Percentiles rank a stretch among this genome's conserved stretches.
Evolutionary conservation across 1,140 invertebrate genomes (phyloP).

Genomic region (Cotesia typhae): DNA sequence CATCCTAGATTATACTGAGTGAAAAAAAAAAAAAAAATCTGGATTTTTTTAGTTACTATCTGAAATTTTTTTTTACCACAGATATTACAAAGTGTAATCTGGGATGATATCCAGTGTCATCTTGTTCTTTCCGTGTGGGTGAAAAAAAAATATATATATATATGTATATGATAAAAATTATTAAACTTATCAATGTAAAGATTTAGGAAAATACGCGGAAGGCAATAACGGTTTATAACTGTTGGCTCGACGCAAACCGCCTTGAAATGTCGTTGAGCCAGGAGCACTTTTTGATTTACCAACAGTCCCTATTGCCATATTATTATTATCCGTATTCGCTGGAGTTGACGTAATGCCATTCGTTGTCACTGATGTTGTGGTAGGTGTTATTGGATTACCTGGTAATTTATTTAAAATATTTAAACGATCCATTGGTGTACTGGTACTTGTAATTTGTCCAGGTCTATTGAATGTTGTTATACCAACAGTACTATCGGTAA

Average conservation of each 20-base stretch:
- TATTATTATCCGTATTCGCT: slow-evolving; percentile 55
- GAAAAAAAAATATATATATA: no score
- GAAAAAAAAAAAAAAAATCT: no score
- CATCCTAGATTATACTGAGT: no score
- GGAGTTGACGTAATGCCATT: slow-evolving; percentile 38
- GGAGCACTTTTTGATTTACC: slow-evolving; percentile 51
- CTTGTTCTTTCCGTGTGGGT: background rate
- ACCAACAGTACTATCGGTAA: slow-evolving; percentile 51
- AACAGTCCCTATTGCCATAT: slow-evolving; percentile 47
- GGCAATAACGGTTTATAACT: slow-evolving; percentile 58
- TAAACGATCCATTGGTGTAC: slow-evolving; percentile 60
- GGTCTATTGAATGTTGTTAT: slow-evolving; percentile 53
- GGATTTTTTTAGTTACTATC: no score
- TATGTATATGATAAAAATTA: no score
- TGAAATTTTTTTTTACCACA: no score
- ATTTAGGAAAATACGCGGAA: slow-evolving; percentile 60
- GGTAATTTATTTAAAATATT: slow-evolving; percentile 52
- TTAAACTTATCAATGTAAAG: slow-evolving; percentile 45
- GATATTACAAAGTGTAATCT: no score
- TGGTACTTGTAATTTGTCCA: slow-evolving; percentile 59
- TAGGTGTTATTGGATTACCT: slow-evolving; percentile 9
- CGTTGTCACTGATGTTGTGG: slow-evolving; percentile 19
- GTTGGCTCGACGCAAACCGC: slow-evolving; percentile 56
- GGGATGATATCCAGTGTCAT: no score
- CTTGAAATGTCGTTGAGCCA: slow-evolving; percentile 47